These are phyloP conservation scores for Pachyuromys duprasi DNA, from an alignment of 2,797 vertebrate genomes.

Conservation along the genomic window DNA sequence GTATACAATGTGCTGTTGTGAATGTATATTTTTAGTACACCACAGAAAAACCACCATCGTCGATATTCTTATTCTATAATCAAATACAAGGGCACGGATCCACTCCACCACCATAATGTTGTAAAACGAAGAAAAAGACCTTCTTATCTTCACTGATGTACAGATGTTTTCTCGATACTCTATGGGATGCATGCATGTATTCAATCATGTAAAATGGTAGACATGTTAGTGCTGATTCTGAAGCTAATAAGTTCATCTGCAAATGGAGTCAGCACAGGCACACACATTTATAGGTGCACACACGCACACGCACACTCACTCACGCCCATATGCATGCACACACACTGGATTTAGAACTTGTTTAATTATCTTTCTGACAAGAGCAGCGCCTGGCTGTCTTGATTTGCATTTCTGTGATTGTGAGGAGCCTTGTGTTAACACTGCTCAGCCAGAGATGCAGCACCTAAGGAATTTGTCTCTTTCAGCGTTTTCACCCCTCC, in stretches of 20 bases:
- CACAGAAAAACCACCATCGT: neutral
- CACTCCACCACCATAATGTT: too few species aligned
- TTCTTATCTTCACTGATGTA: too few species aligned
- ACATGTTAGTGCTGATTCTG: neutral
- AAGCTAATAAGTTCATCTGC: neutral
- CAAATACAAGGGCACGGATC: neutral
- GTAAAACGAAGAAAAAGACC: neutral
- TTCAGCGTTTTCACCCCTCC: neutral
- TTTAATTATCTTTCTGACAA: conserved; percentile 5
- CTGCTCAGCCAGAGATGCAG: neutral
- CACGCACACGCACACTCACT: neutral
- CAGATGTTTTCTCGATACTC: neutral
- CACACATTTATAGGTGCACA: neutral
- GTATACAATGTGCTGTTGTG: neutral
- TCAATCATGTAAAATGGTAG: neutral
- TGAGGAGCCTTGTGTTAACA: neutral
- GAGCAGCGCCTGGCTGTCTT: conserved; percentile 18
- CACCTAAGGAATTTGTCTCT: neutral
- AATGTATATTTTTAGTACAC: neutral
- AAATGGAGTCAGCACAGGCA: neutral
- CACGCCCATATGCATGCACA: neutral
- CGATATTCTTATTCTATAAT: neutral
- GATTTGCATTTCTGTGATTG: conserved; percentile 12
- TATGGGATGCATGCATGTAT: neutral
- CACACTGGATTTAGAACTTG: neutral